phyloP scores from a whole-genome alignment of 2,113 vertebrate species.

The Percina caprodes region DNA sequence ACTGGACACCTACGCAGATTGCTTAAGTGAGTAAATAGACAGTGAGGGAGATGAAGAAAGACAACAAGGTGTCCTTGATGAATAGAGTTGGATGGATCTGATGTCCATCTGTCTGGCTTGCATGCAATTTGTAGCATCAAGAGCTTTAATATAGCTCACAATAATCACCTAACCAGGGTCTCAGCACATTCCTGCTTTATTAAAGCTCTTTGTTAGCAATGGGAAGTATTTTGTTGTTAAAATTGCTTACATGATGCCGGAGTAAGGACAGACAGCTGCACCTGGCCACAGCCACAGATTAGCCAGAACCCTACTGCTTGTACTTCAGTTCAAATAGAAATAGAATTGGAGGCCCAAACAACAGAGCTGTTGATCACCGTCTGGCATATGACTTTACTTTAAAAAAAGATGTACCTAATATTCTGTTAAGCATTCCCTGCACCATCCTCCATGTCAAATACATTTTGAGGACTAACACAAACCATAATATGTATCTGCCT shows the following conservation, averaged over 20 bases:
- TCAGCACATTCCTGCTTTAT: conserved; percentile 2
- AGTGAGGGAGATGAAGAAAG: not conserved
- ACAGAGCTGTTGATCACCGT: not conserved
- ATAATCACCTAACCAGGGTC: not conserved
- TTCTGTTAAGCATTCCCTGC: not conserved
- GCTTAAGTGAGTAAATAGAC: conserved; percentile 84
- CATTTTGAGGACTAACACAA: not conserved
- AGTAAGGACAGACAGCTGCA: conserved; percentile 32
- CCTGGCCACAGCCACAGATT: not conserved
- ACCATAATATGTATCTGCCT: not conserved
- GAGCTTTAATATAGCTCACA: conserved; percentile 22
- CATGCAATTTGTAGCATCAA: not conserved
- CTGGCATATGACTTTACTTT: not conserved
- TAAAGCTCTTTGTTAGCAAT: not conserved
- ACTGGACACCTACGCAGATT: conserved; percentile 90
- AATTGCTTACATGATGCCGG: conserved; percentile 50
- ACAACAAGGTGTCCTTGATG: conserved; percentile 16
- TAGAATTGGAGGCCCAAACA: conserved; percentile 2
- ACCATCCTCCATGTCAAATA: not conserved
- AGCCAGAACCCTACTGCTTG: conserved; percentile 15
- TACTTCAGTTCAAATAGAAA: conserved; percentile 27
- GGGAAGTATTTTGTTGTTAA: conserved; percentile 50
- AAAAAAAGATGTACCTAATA: not conserved
- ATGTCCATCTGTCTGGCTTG: not conserved
- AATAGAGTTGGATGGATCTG: not conserved